Evolutionary conservation across 2,797 vertebrate species (phyloP), one percentile per base, ranked within the genome.

Genomic region (Eupleurogrammus muticus): DNA sequence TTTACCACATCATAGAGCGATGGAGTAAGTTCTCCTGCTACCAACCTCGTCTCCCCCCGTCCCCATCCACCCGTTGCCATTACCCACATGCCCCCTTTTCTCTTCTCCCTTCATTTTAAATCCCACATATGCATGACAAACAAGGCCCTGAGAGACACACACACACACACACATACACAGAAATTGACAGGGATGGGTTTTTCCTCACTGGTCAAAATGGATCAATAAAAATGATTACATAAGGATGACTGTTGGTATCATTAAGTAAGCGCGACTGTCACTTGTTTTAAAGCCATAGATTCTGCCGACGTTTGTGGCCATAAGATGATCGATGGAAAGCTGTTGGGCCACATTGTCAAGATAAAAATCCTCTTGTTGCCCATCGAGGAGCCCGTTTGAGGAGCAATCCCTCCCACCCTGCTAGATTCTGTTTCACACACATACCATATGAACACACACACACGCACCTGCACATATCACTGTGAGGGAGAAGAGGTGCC

Each of bases 311-410:
- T 66, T 52, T 53, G 40, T 24, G 56, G 47, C 57, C 69, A 19
- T 51, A 54, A 63, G 56, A 78, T 70, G 73, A 84, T 77, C 35
- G 55, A 86, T 82, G 72, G 58, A 65, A 81, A 89, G 75, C 77
- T 75, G 80, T 86, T 86, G 76, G 66, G 73, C 65, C 81, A 85
- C 80, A 79, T 63, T 83, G 82, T 83, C 77, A 73, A 73, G 70
- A 89, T 78, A 66, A 83, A 87, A 87, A 86, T 65, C 81, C 87
- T 75, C 80, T 70, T 64, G 78, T 81, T 87, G 65, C 86, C 84
- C 73, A 81, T 80, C 40, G 42, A 84, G 81, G 81, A 82, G 73
- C 81, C 68, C 58, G 66, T 73, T 54, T 78, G 73, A 86, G 75
- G 70, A 83, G 80, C 82, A 70, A 74, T 79, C 75, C 81, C 83